Evolutionary conservation across 2,113 vertebrate species (phyloP).

Genomic region (Oreotrochilus melanogaster): DNA sequence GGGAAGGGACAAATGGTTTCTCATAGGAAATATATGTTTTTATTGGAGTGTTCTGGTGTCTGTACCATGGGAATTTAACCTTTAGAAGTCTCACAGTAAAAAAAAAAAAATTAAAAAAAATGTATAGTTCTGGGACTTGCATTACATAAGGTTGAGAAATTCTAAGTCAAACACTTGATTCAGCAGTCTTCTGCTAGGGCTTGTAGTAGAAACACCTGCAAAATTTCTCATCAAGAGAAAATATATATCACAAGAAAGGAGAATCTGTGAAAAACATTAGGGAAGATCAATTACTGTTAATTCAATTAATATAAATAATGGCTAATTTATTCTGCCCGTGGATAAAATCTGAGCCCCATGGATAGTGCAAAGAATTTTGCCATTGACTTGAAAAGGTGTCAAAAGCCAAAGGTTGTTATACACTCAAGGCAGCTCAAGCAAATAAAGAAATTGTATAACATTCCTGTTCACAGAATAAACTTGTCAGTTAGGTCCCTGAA

Average conservation of each 20-base stretch:
- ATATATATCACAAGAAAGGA: background rate
- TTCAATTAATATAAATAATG: background rate
- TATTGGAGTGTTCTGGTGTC: background rate
- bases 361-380: background rate
- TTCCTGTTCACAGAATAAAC: slow-evolving; percentile 53
- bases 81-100: background rate
- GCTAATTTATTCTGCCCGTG: background rate
- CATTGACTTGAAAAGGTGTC: background rate
- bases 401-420: background rate
- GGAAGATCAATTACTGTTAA: background rate
- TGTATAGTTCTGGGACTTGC: background rate
- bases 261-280: background rate
- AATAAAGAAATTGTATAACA: slow-evolving; percentile 54
- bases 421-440: background rate
- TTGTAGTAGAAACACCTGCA: background rate
- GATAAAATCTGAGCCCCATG: background rate
- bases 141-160: background rate
- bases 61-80: background rate
- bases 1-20: background rate
- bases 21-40: background rate
- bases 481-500: slow-evolving; percentile 51
- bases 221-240: background rate
- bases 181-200: background rate
- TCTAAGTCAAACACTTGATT: background rate
- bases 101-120: too few relatives aligned